These are phyloP conservation scores for Podargus strigoides DNA, from an alignment of 2,797 vertebrate species.

Conservation along the genomic window DNA sequence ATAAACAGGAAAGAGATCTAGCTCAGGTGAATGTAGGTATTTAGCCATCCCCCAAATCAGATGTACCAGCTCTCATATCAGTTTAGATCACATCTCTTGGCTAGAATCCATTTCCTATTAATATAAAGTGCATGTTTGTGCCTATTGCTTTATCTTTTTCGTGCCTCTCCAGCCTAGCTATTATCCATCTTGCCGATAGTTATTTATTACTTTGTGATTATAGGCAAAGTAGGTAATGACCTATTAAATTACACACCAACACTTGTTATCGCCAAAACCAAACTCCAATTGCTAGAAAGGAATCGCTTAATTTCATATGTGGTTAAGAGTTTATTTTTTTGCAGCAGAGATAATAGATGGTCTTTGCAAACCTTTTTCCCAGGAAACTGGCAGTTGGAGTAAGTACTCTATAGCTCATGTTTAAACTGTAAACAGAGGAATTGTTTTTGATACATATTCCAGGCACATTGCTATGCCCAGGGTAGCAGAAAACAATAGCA, in stretches of 20 bases:
- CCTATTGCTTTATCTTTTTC: conserved; percentile 55
- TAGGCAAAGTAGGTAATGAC: conserved; percentile 50
- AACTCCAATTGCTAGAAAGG: conserved; percentile 21
- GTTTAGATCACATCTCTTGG: background rate
- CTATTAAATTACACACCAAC: conserved; percentile 59
- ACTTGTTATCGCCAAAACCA: conserved; percentile 32
- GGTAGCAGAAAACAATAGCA: background rate
- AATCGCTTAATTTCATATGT: conserved; percentile 9
- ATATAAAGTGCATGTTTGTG: background rate
- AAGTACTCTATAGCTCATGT: conserved; percentile 9
- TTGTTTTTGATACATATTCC: conserved; percentile 9
- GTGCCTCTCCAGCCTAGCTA: background rate
- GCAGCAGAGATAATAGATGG: conserved; percentile 9
- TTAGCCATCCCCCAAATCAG: background rate
- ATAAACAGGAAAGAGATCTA: background rate
- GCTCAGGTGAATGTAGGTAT: background rate
- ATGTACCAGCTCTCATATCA: background rate
- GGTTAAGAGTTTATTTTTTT: conserved; percentile 20
- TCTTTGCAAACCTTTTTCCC: conserved; percentile 22
- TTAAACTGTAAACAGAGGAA: conserved; percentile 24
- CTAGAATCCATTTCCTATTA: background rate
- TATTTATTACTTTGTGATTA: conserved; percentile 52
- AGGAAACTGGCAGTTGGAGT: conserved; percentile 22
- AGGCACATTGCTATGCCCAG: background rate
- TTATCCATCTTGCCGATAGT: conserved; percentile 59